These are phyloP conservation scores for Piscicola geometra DNA, from an alignment of 2,888 invertebrate species.

Conservation along the genomic window DNA sequence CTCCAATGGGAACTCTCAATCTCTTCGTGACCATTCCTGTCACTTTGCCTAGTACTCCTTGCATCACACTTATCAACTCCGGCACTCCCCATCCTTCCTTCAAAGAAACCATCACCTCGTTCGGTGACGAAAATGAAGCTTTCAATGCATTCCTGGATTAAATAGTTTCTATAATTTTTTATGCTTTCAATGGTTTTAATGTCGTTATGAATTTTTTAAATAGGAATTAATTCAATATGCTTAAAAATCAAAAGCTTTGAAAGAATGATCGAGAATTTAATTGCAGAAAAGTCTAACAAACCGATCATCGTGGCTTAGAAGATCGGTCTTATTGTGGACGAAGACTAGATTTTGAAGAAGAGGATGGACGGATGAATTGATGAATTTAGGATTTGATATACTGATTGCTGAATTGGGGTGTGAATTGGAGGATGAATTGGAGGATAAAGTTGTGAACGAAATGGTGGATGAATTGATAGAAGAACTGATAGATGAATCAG, in stretches of 20 bases:
- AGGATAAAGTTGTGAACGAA: no score
- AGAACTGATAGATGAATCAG: no score
- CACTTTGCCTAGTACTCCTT: conserved; percentile 59
- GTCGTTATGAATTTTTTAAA: not conserved
- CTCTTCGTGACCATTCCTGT: conserved; percentile 61
- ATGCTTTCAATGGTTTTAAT: not conserved
- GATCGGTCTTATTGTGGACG: conserved; percentile 73
- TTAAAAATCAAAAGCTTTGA: not conserved
- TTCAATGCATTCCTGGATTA: not conserved
- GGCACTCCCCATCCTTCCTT: conserved; percentile 54
- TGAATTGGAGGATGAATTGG: no score
- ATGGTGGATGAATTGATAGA: no score
- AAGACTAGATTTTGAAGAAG: conserved; percentile 62
- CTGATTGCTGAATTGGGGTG: no score
- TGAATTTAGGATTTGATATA: no score
- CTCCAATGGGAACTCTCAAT: conserved; percentile 56
- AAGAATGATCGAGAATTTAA: not conserved
- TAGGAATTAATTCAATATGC: not conserved
- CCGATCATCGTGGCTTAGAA: conserved; percentile 45
- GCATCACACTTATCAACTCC: conserved; percentile 56
- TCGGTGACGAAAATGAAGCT: not conserved
- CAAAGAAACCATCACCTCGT: not conserved
- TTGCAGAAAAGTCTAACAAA: conserved; percentile 14
- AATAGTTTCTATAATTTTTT: not conserved
- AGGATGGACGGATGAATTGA: conserved; percentile 42